Conservation (phyloP, 2,888 invertebrate species). For the Parnassius orleans region DNA sequence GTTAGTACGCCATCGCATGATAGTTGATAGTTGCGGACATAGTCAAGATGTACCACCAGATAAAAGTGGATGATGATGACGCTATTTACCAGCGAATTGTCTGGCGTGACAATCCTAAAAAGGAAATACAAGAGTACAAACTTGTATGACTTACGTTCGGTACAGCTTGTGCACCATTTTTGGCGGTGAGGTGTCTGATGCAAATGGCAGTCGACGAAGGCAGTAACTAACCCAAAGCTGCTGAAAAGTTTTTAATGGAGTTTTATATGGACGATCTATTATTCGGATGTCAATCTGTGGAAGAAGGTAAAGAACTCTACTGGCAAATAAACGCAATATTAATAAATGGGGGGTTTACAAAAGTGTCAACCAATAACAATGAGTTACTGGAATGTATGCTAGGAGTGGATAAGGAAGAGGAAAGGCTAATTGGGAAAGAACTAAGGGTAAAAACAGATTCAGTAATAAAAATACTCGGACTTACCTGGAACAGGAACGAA, state of each 20-base stretch:
- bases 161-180: slow-evolving; percentile 38
- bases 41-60: slow-evolving; percentile 43
- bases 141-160: slow-evolving; percentile 39
- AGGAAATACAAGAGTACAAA: slow-evolving; percentile 20
- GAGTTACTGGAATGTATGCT: slow-evolving; percentile 26
- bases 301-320: slow-evolving; percentile 31
- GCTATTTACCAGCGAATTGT: slow-evolving; percentile 34
- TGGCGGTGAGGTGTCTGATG: slow-evolving; percentile 37
- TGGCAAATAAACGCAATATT: slow-evolving; percentile 37
- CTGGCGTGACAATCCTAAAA: slow-evolving; percentile 28
- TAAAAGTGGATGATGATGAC: slow-evolving; percentile 34
- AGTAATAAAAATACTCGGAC: slow-evolving; percentile 36
- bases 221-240: slow-evolving; percentile 31
- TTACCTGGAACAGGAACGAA: slow-evolving; percentile 36
- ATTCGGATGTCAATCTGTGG: slow-evolving; percentile 33
- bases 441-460: slow-evolving; percentile 31
- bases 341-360: slow-evolving; percentile 35
- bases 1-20: no score
- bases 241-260: slow-evolving; percentile 8
- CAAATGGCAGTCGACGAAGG: slow-evolving; percentile 37
- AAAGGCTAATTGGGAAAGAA: neutral
- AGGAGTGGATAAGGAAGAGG: neutral
- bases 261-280: slow-evolving; percentile 37
- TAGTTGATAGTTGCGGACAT: slow-evolving; percentile 40
- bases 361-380: slow-evolving; percentile 32